Evolutionary conservation across 2,888 invertebrate genomes (phyloP).

Genomic region (Acleris laterana): DNA sequence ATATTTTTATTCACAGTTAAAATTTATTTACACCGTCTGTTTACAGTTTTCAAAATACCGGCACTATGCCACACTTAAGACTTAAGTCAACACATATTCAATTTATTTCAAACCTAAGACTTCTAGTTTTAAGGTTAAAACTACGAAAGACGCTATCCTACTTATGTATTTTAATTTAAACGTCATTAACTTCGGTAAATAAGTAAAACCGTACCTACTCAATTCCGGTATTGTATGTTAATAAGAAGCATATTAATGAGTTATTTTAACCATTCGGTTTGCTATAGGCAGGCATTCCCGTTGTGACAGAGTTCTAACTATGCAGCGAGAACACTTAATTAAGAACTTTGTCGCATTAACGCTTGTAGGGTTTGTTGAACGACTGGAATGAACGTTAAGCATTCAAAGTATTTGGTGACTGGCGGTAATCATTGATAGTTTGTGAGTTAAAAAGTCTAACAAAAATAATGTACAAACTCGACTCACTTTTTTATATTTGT

Average conservation of each 20-base stretch:
- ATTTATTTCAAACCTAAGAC: neutral
- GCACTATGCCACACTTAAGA: neutral
- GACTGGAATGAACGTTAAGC: neutral
- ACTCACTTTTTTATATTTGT: too few species aligned
- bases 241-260: slow-evolving; percentile 30
- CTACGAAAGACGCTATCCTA: neutral
- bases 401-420: too few species aligned
- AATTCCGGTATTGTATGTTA: slow-evolving; percentile 28
- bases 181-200: slow-evolving; percentile 1
- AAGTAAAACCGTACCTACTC: neutral
- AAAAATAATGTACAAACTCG: too few species aligned
- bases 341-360: neutral
- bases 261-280: slow-evolving; percentile 8
- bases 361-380: neutral
- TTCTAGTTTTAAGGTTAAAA: neutral
- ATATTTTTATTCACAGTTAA: slow-evolving; percentile 26
- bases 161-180: neutral
- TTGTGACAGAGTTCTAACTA: neutral
- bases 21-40: slow-evolving; percentile 24
- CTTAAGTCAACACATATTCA: neutral
- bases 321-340: neutral
- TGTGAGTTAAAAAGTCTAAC: too few species aligned
- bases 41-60: slow-evolving; percentile 27
- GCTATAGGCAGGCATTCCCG: too few species aligned
- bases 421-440: too few species aligned